Conservation (phyloP, 1,140 invertebrate genomes). For the Oryctes rhinoceros region DNA sequence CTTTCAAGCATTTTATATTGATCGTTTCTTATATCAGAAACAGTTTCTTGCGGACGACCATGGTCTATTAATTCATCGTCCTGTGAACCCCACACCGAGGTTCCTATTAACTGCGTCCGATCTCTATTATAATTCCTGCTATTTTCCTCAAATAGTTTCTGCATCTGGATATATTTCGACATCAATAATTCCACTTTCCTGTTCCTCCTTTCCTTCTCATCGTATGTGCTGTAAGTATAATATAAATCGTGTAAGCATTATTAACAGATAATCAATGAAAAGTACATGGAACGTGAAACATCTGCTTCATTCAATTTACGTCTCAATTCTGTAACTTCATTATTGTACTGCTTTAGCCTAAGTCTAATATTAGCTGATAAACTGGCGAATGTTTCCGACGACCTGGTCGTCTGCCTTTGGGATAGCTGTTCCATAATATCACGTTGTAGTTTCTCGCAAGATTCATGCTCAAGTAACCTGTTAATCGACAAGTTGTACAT, state of each 20-base stretch:
- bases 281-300: conserved; percentile 64
- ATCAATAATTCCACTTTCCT: conserved; percentile 68
- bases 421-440: conserved; percentile 71
- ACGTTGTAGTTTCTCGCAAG: conserved; percentile 70
- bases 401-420: conserved; percentile 63
- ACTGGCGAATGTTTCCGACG: conserved; percentile 65
- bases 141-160: conserved; percentile 65
- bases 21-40: conserved; percentile 46
- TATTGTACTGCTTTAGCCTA: conserved; percentile 69
- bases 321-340: conserved; percentile 69
- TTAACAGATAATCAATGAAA: conserved; percentile 50
- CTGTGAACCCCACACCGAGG: conserved; percentile 41
- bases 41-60: not conserved
- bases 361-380: conserved; percentile 69
- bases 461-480: conserved; percentile 73
- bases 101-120: conserved; percentile 50
- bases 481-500: conserved; percentile 44
- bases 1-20: conserved; percentile 57
- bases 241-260: not conserved
- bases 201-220: conserved; percentile 69
- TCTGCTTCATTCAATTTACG: conserved; percentile 65
- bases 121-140: conserved; percentile 50
- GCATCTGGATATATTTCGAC: conserved; percentile 67
- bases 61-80: conserved; percentile 43
- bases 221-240: conserved; percentile 63